Conservation (phyloP, 2,888 invertebrate species). For the Brachynemurus nebulosus region DNA sequence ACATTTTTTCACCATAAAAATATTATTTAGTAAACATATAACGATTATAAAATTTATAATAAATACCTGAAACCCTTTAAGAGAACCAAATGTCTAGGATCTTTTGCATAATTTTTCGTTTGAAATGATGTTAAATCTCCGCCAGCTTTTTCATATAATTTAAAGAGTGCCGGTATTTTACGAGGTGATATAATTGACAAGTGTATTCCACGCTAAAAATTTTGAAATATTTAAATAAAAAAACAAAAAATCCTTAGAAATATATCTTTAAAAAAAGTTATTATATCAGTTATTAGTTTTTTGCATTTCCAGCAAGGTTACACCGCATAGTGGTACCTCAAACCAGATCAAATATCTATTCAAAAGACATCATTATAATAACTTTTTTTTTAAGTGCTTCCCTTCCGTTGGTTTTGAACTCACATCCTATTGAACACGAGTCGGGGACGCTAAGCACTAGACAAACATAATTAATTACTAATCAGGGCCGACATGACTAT, state of each 20-base stretch:
- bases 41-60: no score
- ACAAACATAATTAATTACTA: no score
- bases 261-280: background rate
- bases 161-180: slow-evolving; percentile 72
- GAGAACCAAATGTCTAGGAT: slow-evolving; percentile 66
- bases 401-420: no score
- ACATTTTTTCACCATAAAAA: no score
- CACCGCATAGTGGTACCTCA: slow-evolving; percentile 30
- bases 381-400: no score
- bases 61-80: slow-evolving; percentile 53
- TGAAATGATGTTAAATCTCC: slow-evolving; percentile 66
- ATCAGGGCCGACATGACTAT: no score
- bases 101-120: slow-evolving; percentile 85
- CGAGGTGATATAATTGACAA: slow-evolving; percentile 81
- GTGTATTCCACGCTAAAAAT: slow-evolving; percentile 57
- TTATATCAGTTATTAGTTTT: slow-evolving; percentile 24
- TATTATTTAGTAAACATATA: no score
- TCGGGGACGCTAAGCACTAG: no score
- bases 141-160: slow-evolving; percentile 81
- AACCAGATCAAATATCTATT: slow-evolving; percentile 33
- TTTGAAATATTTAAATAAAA: slow-evolving; percentile 12
- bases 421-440: no score
- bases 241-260: background rate
- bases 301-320: slow-evolving; percentile 31
- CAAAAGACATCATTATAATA: slow-evolving; percentile 17